Evolutionary conservation across 1,140 invertebrate genomes (phyloP).

Genomic region (Sarcophaga bullata): DNA sequence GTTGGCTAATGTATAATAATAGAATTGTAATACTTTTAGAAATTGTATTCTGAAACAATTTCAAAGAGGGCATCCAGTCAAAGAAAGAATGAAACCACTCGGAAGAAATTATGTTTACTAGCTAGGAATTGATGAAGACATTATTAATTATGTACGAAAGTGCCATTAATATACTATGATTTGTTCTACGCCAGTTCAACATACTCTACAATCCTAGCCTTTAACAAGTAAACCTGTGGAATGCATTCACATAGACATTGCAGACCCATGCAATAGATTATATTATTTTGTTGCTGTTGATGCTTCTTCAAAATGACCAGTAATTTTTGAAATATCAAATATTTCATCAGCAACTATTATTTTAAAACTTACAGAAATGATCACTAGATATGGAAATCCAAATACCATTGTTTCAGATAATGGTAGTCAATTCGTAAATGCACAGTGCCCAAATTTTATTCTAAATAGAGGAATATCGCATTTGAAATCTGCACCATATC

Average conservation of each 20-base stretch:
- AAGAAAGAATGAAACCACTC: slow-evolving; percentile 68
- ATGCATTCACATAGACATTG: slow-evolving; percentile 52
- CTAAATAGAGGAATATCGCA: slow-evolving; percentile 41
- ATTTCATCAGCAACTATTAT: slow-evolving; percentile 47
- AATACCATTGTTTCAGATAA: slow-evolving; percentile 9
- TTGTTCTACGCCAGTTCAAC: slow-evolving; percentile 46
- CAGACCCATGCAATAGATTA: slow-evolving; percentile 47
- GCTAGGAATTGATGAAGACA: slow-evolving; percentile 66
- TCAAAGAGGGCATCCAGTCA: slow-evolving; percentile 67
- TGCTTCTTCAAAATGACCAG: slow-evolving; percentile 58
- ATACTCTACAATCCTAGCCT: slow-evolving; percentile 50
- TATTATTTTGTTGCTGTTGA: slow-evolving; percentile 53
- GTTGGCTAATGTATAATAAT: too few relatives aligned
- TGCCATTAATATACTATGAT: slow-evolving; percentile 56
- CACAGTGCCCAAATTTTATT: background rate
- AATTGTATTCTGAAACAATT: slow-evolving; percentile 52
- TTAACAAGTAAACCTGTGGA: slow-evolving; percentile 49
- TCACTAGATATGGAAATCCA: background rate
- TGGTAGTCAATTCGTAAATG: slow-evolving; percentile 12
- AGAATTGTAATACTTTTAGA: too few relatives aligned
- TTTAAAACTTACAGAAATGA: slow-evolving; percentile 1
- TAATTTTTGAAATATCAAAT: slow-evolving; percentile 43
- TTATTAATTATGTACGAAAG: slow-evolving; percentile 54
- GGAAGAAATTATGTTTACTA: slow-evolving; percentile 68
- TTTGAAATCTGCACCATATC: background rate